Conservation (phyloP, 2,888 invertebrate genomes). For the Drosophila paranaensis region DNA sequence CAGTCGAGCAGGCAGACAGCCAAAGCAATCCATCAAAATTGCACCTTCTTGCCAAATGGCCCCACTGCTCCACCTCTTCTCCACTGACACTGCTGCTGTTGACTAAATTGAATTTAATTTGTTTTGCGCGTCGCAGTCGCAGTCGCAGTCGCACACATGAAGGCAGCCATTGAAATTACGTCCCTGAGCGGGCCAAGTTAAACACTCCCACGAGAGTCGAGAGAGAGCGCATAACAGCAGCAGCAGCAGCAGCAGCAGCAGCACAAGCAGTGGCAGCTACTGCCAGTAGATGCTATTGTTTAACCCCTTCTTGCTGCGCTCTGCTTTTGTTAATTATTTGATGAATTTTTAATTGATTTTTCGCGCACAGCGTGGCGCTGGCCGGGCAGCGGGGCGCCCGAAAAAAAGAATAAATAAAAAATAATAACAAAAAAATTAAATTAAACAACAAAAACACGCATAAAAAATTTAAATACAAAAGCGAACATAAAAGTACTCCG, state of each 20-base stretch:
- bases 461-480: conserved; percentile 47
- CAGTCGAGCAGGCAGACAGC: conserved; percentile 50
- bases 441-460: conserved; percentile 19
- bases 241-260: conserved; percentile 21
- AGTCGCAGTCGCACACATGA: conserved; percentile 59
- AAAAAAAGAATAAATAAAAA: conserved; percentile 17
- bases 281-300: conserved; percentile 64
- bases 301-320: conserved; percentile 65
- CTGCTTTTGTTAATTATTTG: conserved; percentile 83
- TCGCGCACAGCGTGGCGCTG: conserved; percentile 68
- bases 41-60: conserved; percentile 80
- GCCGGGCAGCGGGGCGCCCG: conserved; percentile 28
- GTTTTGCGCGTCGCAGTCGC: conserved; percentile 71
- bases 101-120: conserved; percentile 83
- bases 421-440: conserved; percentile 15
- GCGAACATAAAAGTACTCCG: conserved; percentile 37
- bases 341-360: conserved; percentile 84
- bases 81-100: conserved; percentile 56
- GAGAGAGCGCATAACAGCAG: conserved; percentile 25
- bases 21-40: conserved; percentile 84
- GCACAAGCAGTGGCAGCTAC: conserved; percentile 16
- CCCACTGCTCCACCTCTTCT: conserved; percentile 2
- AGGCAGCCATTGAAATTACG: conserved; percentile 53
- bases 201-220: conserved; percentile 69
- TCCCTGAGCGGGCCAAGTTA: conserved; percentile 69